Base-by-base conservation (phyloP, 1,140 invertebrate genomes). In the Papilio glaucus region DNA sequence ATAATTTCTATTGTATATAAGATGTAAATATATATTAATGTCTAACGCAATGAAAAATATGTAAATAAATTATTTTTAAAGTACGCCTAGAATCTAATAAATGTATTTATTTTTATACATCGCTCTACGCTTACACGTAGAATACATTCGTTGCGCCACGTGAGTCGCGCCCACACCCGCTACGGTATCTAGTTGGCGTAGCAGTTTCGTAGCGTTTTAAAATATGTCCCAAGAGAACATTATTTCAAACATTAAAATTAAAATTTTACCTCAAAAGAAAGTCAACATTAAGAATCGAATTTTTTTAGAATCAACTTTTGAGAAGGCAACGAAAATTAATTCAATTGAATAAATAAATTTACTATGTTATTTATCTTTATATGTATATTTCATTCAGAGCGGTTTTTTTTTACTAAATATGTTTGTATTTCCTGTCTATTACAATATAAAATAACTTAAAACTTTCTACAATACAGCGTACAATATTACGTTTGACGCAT, bases 171-270 rank as follows among this genome's bases (percentile, higher is more conserved):
- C 49, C 24, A 57, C 49, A 9, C 21, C 12, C 21, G 49, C 49
- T 24, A 24, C 21, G 21, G 2, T 24, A 26, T 57, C 49, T 24
- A 24, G 49, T 21, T 49, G 15, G 45, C 15, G 45, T 57, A 57
- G 49, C 21, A 57, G 0, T 57, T 26, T 57, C 45, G 49, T 57
- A 57, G 21, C 49, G 24, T 26, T 57, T 57, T 24, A 57, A 57
- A 57, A 26, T 57, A 10, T 12, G 21, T 53, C 18, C 9, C 18
- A 26, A 2, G 49, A 24, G 49, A 5, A 57, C 49, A 57, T 21
- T 57, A 57, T 57, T 26, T 24, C 49, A 57, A 24, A 53, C 49
- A 57, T 24, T 57, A 57, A 57, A 2, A 57, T 57, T 57, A 57
- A 57, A 57, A 57, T 57, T 24, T 57, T 26, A 24, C 49, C 21